Evolutionary conservation across 2,113 vertebrate species (phyloP), one percentile per base, ranked within the genome.

Genomic region (Urocolius indicus): DNA sequence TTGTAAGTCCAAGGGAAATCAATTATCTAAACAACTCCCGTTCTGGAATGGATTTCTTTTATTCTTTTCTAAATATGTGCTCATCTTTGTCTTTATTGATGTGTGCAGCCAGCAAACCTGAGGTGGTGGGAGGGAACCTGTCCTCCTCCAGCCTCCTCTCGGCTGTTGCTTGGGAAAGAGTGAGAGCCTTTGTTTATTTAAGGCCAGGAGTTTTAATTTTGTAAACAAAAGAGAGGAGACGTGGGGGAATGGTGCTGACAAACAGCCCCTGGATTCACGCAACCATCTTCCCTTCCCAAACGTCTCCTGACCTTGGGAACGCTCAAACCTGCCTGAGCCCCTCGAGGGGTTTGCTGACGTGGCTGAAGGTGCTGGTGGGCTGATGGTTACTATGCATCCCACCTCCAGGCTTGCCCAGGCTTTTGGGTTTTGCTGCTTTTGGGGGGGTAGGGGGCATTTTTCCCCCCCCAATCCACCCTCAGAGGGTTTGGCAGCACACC

Each of bases 1-100:
- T 90, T 45, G 43, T n/a, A 29, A 97, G 68, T 94, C 90, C 87
- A 41, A 94, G 75, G 82, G 93, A 96, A 97, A 96, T 96, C 87
- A 95, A 96, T 95, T 94, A 94, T 87, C 94, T 52, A 78, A 96
- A 90, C 88, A 86, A 46, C 68, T 55, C 68, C 92, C 2, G 1
- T 21, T 13, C n/a, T 16, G 82, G 68, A 84, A 78, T 48, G 83
- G 85, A 21, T 90, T 96, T 90, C 94, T 95, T 95, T 95, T 88
- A 91, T 95, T 94, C 90, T 49, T 67, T 46, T 80, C 49, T 26
- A 77, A 88, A 93, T 51, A 32, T 6, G 52, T 46, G 36, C 79
- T 93, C 82, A 58, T 87, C 83, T 94, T 89, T 94, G 91, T 89
- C 49, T 58, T 63, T 17, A 62, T 63, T 72, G 83, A 11, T 32